Conservation (phyloP, 2,113 vertebrate genomes). For the Triplophysa tibetana region DNA sequence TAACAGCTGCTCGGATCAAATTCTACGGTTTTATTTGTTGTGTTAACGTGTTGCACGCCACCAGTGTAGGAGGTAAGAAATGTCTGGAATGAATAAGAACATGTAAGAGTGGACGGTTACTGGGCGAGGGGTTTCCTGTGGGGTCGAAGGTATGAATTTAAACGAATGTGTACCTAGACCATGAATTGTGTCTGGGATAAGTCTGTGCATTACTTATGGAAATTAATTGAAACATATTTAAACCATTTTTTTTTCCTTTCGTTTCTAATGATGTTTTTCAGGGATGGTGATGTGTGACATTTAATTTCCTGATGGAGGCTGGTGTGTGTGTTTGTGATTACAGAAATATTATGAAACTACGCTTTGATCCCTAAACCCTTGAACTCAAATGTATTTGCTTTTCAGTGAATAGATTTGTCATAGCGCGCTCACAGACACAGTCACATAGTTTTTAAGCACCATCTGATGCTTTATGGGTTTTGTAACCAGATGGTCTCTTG, state of each 20-base stretch:
- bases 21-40: conserved; percentile 6
- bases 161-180: neutral
- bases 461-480: conserved; percentile 31
- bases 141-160: conserved; percentile 4
- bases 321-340: conserved; percentile 29
- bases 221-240: neutral
- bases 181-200: neutral
- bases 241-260: neutral
- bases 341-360: conserved; percentile 31
- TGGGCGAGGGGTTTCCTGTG: conserved; percentile 9
- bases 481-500: conserved; percentile 30
- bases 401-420: conserved; percentile 10
- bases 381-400: neutral
- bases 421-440: neutral
- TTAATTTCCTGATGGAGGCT: conserved; percentile 64
- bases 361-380: neutral
- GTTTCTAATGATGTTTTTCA: conserved; percentile 6
- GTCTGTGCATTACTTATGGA: neutral
- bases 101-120: conserved; percentile 11
- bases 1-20: neutral
- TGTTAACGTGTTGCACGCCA: neutral
- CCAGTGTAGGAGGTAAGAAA: conserved; percentile 15
- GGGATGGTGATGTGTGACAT: conserved; percentile 41
- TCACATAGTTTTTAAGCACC: conserved; percentile 3
- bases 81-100: conserved; percentile 21